Evolutionary conservation across 2,113 vertebrate species (phyloP).

Genomic region (Zosterops lateralis): DNA sequence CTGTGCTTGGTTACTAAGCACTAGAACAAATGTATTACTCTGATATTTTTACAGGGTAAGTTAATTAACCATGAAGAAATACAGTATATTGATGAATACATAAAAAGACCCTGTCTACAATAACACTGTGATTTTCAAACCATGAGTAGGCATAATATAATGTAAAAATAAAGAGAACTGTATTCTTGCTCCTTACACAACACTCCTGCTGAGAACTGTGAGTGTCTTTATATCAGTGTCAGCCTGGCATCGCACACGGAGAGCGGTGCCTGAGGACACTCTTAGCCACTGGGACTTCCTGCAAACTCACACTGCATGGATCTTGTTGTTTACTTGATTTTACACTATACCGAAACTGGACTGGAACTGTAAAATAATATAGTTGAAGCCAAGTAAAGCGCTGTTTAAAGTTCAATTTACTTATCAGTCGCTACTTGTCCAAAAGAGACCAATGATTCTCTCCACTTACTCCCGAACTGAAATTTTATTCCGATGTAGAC

Average conservation of each 20-base stretch:
- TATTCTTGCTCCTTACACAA: neutral
- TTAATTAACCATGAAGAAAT: neutral
- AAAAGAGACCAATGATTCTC: neutral
- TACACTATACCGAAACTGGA: neutral
- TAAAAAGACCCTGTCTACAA: neutral
- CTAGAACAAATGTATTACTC: neutral
- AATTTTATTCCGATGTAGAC: neutral
- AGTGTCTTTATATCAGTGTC: neutral
- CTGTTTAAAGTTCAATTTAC: neutral
- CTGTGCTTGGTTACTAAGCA: neutral
- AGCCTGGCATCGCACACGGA: rapidly evolving
- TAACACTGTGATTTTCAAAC: neutral
- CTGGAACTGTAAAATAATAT: neutral
- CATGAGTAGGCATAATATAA: neutral
- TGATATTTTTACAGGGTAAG: neutral
- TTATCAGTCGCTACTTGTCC: neutral
- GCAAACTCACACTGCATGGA: neutral
- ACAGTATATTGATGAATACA: neutral
- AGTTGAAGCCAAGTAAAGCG: neutral
- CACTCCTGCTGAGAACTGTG: neutral
- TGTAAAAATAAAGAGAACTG: neutral
- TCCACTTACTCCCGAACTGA: neutral
- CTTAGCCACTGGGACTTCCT: neutral
- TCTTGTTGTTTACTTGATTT: neutral
- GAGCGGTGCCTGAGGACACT: neutral